Evolutionary conservation across 2,888 invertebrate species (phyloP), one percentile per base, ranked within the genome.

Genomic region (Chloromyia formosa): DNA sequence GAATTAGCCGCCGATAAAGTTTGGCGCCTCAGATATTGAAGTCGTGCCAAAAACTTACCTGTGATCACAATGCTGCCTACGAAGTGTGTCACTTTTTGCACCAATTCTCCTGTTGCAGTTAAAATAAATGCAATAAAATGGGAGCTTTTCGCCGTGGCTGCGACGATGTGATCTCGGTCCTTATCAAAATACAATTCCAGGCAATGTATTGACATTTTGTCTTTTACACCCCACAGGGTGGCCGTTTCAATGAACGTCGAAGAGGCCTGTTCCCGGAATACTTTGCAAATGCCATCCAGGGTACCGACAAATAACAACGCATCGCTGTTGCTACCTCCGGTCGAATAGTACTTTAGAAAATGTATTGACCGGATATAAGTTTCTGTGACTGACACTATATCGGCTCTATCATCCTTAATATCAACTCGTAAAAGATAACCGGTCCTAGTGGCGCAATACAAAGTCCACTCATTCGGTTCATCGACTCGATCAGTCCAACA

Each of bases 101-200:
- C 10, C 12, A 76, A 16, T 22, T 49, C 22, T 23, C 76, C 79
- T 1, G 58, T 49, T 3, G 14, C 16, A 0, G 78, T 78, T 53
- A 83, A 64, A 22, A 80, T 74, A 79, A 82, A 84, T n/a, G 79
- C 77, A 1, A 84, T 73, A 4, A 83, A 9, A 78, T 84, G 82
- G 0, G 82, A 80, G 0, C 78, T 18, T 42, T 71, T 71, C 3
- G 56, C 56, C 20, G 71, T 81, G 16, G 80, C 77, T 12, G 83
- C 77, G 16, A 81, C 79, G 75, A 81, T 80, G 22, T 77, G 80
- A 14, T 80, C 62, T 0, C 42, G 72, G 1, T 78, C 62, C 0
- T 75, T 20, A n/a, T 74, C 78, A 22, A 76, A 74, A 0, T 77
- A 75, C 1, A 83, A 80, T 20, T 79, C 61, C 7, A 80, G 80